phyloP scores from a whole-genome alignment of 2,888 invertebrate genomes.

The Empis livida region DNA sequence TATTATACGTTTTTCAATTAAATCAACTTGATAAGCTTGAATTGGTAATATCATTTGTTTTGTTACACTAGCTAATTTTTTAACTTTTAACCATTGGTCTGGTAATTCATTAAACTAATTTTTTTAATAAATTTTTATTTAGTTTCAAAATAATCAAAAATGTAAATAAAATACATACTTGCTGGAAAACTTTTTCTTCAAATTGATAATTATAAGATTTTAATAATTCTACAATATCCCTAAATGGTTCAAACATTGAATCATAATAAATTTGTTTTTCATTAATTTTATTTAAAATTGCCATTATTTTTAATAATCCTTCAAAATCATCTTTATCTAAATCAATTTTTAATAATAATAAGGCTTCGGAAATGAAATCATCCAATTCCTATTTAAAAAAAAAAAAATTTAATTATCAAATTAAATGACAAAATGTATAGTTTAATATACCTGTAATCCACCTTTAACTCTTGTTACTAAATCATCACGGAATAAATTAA shows the following conservation, averaged over 20 bases:
- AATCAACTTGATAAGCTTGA: conserved; percentile 77
- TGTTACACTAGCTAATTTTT: conserved; percentile 68
- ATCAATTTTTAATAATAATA: conserved; percentile 54
- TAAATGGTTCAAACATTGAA: conserved; percentile 78
- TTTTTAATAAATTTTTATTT: not conserved
- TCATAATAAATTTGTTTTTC: conserved; percentile 70
- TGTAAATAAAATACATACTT: conserved; percentile 37
- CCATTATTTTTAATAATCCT: conserved; percentile 69
- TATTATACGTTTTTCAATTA: conserved; percentile 68
- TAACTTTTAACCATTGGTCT: conserved; percentile 74
- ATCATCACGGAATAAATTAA: conserved; percentile 74
- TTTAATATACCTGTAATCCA: conserved; percentile 40
- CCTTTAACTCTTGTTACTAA: conserved; percentile 65
- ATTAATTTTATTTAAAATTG: conserved; percentile 61
- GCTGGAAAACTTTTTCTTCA: conserved; percentile 60
- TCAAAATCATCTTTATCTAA: conserved; percentile 77
- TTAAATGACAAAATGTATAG: conserved; percentile 1
- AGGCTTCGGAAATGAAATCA: conserved; percentile 63
- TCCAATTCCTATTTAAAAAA: conserved; percentile 46
- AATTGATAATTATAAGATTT: conserved; percentile 79
- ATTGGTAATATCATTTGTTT: conserved; percentile 80
- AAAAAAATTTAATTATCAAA: not conserved
- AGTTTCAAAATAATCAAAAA: not conserved
- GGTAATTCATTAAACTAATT: conserved; percentile 60
- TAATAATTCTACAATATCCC: conserved; percentile 73